A percentile compares a stretch with the other conserved stretches of the same genome.
phyloP scores from a whole-genome alignment of 2,888 invertebrate species.

The Rhaphigaster nebulosa region DNA sequence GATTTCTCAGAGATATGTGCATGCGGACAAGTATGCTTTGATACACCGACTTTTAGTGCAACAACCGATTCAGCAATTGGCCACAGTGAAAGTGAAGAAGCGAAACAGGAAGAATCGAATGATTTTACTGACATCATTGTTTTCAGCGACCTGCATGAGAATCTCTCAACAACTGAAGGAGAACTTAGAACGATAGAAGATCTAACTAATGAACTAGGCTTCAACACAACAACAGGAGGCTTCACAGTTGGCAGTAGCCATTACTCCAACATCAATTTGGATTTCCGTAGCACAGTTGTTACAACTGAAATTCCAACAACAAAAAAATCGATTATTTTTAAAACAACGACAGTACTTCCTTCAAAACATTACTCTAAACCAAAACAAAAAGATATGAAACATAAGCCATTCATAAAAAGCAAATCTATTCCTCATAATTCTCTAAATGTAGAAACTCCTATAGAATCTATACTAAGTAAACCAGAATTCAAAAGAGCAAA shows the following conservation, averaged over 20 bases:
- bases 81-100: constrained; percentile 49
- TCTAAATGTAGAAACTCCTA: constrained; percentile 25
- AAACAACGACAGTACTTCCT: background rate
- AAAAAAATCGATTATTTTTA: background rate
- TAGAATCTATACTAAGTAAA: background rate
- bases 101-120: constrained; percentile 57
- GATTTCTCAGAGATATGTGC: constrained; percentile 72
- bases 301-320: constrained; percentile 49
- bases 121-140: constrained; percentile 64
- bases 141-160: constrained; percentile 61
- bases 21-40: constrained; percentile 72
- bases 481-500: constrained; percentile 46
- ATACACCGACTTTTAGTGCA: background rate
- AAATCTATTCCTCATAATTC: constrained; percentile 6
- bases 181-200: constrained; percentile 60
- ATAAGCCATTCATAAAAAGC: background rate
- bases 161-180: constrained; percentile 61
- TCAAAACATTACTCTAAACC: background rate
- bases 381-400: background rate
- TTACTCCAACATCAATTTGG: constrained; percentile 54
- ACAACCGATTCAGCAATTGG: constrained; percentile 48
- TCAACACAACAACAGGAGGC: constrained; percentile 58
- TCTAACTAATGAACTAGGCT: constrained; percentile 58
- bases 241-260: constrained; percentile 38
- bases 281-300: constrained; percentile 29